Conservation (phyloP, 2,888 invertebrate genomes). For the Diabrotica balteata region DNA sequence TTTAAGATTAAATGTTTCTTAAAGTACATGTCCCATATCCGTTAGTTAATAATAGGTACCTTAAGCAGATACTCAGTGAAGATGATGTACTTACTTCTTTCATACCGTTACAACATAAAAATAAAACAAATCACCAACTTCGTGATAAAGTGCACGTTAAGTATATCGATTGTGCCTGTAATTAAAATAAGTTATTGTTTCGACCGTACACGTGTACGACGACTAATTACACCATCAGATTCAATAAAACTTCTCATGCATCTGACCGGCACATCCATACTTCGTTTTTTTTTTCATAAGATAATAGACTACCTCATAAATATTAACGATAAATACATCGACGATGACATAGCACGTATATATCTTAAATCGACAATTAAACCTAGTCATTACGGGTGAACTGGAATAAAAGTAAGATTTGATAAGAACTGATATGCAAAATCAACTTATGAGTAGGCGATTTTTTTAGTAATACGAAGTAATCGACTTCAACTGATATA, state of each 20-base stretch:
- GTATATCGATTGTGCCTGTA: not conserved
- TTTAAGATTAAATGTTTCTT: too few relatives aligned
- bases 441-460: slow-evolving; percentile 1
- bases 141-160: not conserved
- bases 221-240: slow-evolving; percentile 13
- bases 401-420: slow-evolving; percentile 3
- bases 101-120: too few relatives aligned
- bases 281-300: not conserved
- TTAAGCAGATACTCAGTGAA: too few relatives aligned
- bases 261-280: not conserved
- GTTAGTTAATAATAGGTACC: too few relatives aligned
- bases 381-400: slow-evolving; percentile 4
- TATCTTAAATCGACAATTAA: slow-evolving; percentile 14
- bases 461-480: slow-evolving; percentile 1
- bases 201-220: not conserved
- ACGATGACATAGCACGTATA: slow-evolving; percentile 3
- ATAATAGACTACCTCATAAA: slow-evolving; percentile 14
- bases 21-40: too few relatives aligned
- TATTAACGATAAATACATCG: slow-evolving; percentile 8
- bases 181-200: slow-evolving; percentile 10
- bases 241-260: slow-evolving; percentile 10
- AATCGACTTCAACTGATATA: too few relatives aligned
- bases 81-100: too few relatives aligned
- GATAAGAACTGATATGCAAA: slow-evolving; percentile 4
- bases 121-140: not conserved